Base-by-base conservation (phyloP, 2,113 vertebrate genomes). In the Psilopsiagon aurifrons region DNA sequence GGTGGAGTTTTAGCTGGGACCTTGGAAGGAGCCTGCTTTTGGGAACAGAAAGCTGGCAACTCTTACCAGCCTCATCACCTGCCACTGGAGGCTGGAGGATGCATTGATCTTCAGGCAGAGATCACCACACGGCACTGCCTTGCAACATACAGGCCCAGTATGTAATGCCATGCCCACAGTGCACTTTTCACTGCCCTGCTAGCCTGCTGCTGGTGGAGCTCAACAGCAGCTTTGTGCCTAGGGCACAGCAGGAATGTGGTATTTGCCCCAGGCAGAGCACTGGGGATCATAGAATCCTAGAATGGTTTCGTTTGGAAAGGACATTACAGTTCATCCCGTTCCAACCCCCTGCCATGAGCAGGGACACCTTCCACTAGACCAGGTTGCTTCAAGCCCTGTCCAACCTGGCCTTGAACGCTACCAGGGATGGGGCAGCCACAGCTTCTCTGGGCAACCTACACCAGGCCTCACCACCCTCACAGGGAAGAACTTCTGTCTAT, bases 1-100 rank as follows among this genome's bases (percentile, higher is more conserved):
- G 99, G 99, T 2, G 99, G 99, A 3, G 95, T 99, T 24, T 92
- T 99, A 44, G 99, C 99, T 17, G 99, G 99, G 62, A 99, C 98
- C 7, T 97, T 99, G 94, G 99, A 99, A 92, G 98, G 98, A 7
- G 99, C 98, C 7, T 99, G 98, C 78, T 99, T 99, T 93, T 99
- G 99, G 99, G 99, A 99, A 86, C 98, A 98, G 94, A 98, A 98
- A 66, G 96, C 94, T 29, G 98, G 94, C 46, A 97, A 95, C 86
- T 97, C 97, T 8, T 99, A 99, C 97, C 96, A 88, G 28, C 99
- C 99, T 2, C 99, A 99, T 29, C 19, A 98, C 35, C 97, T 99
- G 55, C 98, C 98, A 0, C 97, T 99, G 93, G 99, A 99, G 87
- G 89, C 98, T 0, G 98, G 98, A 1, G 98, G 99, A 77, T 99